A percentile compares a stretch with the other conserved stretches of the same genome.
Conservation (phyloP, 2,113 vertebrate genomes). For the Ammodytes dubius region DNA sequence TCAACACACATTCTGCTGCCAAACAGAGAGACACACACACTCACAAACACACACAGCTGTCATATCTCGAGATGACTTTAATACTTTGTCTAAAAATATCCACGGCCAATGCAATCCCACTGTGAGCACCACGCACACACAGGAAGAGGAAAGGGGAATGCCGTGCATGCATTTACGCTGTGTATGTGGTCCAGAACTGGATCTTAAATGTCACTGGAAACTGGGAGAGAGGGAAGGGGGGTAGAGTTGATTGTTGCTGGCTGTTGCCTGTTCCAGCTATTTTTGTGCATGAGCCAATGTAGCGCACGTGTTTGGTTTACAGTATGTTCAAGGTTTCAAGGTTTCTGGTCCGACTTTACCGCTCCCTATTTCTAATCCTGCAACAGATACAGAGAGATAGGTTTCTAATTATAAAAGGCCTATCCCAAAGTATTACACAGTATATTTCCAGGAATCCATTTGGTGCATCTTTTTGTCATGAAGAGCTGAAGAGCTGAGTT, state of each 20-base stretch:
- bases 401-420: conserved; percentile 30
- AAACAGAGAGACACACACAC: conserved; percentile 11
- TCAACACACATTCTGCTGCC: conserved; percentile 11
- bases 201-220: conserved; percentile 63
- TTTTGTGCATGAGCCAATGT: conserved; percentile 36
- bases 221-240: conserved; percentile 10
- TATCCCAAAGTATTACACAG: neutral
- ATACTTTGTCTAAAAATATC: conserved; percentile 70
- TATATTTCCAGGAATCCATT: neutral
- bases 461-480: neutral
- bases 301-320: conserved; percentile 28
- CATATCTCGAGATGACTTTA: conserved; percentile 47
- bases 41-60: conserved; percentile 59
- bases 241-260: neutral
- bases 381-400: neutral
- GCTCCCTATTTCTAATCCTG: neutral
- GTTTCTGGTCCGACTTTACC: neutral
- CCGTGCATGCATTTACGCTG: neutral
- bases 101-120: conserved; percentile 29
- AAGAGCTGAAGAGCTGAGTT: neutral
- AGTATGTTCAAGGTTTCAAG: conserved; percentile 1
- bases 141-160: neutral
- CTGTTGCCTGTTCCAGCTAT: conserved; percentile 32
- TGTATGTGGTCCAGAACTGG: conserved; percentile 19
- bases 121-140: neutral